These are phyloP conservation scores for Euproctis similis DNA, from an alignment of 2,888 invertebrate genomes.

Conservation along the genomic window DNA sequence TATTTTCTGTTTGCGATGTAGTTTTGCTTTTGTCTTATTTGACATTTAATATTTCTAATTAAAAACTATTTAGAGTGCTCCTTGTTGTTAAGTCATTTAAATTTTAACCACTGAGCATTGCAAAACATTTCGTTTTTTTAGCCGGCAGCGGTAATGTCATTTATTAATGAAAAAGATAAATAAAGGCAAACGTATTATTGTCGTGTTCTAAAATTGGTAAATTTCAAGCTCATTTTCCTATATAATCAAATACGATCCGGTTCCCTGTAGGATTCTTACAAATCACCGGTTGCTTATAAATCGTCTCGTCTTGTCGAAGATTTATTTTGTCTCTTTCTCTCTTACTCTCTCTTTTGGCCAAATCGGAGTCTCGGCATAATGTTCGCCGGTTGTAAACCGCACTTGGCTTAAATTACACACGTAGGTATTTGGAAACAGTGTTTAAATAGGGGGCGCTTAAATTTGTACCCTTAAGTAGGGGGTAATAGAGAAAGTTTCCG, in stretches of 20 bases:
- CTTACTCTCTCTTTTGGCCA: conserved; percentile 26
- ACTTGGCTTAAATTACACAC: conserved; percentile 54
- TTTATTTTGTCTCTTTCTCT: conserved; percentile 45
- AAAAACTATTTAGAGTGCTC: too few relatives aligned
- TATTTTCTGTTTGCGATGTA: too few relatives aligned
- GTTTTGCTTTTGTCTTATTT: too few relatives aligned
- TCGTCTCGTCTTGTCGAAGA: conserved; percentile 51
- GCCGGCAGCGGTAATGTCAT: too few relatives aligned
- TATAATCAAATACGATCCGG: conserved; percentile 44
- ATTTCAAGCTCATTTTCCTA: conserved; percentile 42
- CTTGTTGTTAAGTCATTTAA: too few relatives aligned
- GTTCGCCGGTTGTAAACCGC: conserved; percentile 46
- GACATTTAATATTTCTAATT: too few relatives aligned
- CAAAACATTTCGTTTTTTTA: too few relatives aligned
- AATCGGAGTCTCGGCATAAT: conserved; percentile 24
- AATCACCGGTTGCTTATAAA: conserved; percentile 65
- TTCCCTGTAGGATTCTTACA: conserved; percentile 55
- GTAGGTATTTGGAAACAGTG: conserved; percentile 52
- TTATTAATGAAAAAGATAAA: too few relatives aligned
- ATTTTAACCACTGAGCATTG: too few relatives aligned
- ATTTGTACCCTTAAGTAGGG: conserved; percentile 48
- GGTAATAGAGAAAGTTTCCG: conserved; percentile 55
- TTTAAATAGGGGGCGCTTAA: conserved; percentile 55
- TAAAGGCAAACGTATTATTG: conserved; percentile 12
- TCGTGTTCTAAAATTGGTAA: conserved; percentile 35